A percentile compares a stretch with the other conserved stretches of the same genome.
These are phyloP conservation scores for Megaceryle torquata DNA, from an alignment of 2,113 vertebrate genomes.

Conservation along the genomic window DNA sequence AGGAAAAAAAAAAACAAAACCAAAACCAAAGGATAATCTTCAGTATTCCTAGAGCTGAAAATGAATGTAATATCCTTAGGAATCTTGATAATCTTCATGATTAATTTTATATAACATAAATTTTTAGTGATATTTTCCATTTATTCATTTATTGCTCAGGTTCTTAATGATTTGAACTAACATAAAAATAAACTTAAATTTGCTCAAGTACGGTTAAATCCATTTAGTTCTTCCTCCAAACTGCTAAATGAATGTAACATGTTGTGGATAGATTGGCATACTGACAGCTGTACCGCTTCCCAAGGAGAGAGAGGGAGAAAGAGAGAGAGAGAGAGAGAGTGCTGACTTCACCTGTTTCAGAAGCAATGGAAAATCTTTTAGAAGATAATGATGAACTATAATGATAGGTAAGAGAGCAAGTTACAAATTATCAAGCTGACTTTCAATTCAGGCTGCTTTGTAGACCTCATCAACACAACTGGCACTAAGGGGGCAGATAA, in stretches of 20 bases:
- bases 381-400: slow-evolving; percentile 34
- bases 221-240: not conserved
- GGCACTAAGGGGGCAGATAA: not conserved
- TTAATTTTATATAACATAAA: not conserved
- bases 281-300: not conserved
- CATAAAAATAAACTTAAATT: not conserved
- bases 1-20: not conserved
- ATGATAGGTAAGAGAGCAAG: slow-evolving; percentile 46
- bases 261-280: not conserved
- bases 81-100: not conserved
- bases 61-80: not conserved
- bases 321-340: not conserved
- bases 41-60: not conserved
- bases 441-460: slow-evolving; percentile 10
- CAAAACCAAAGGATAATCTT: not conserved
- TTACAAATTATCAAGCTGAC: slow-evolving; percentile 22
- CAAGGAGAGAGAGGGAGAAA: not conserved
- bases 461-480: slow-evolving; percentile 30
- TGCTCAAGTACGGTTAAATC: slow-evolving; percentile 21
- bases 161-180: not conserved
- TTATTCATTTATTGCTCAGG: not conserved
- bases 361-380: slow-evolving; percentile 34
- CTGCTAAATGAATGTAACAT: not conserved
- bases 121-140: not conserved
- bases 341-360: slow-evolving; percentile 35